Base-by-base conservation (phyloP, 2,888 invertebrate genomes). In the Orthosia incerta region DNA sequence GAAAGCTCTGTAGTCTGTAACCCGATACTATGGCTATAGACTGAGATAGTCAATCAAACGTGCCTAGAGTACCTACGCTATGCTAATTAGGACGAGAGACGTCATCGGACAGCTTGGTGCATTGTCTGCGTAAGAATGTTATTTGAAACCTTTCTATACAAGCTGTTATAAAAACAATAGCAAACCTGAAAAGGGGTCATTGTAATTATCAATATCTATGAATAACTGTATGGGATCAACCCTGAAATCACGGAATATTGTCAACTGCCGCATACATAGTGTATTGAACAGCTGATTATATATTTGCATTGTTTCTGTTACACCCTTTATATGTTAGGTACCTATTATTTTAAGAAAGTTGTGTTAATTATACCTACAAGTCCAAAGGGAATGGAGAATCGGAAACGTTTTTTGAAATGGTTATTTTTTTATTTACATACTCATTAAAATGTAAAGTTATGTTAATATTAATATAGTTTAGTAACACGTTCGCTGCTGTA, bases 1-100 rank as follows among this genome's bases (percentile, higher is more conserved):
- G 71, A 71, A 39, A 59, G 62, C 76, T 62, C 65, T 31, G 56
- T 57, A 53, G 57, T 69, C 63, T 45, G 66, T 63, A 59, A 60
- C 51, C 65, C 46, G 18, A 66, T 39, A 59, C 65, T 55, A 12
- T 13, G 18, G 26, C 18, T 16, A 64, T 31, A 53, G 56, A 4
- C 62, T 71, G 55, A 12, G 26, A 50, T 46, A 66, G 55, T 59
- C 59, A 71, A 82, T 76, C 71, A 79, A 76, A 81, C 82, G 77
- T 76, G 71, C 39, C 53, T 67, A 12, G 71, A 63, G 51, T 81
- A 66, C 9, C 39, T 1, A 39, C 59, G 50, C n/a, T 50, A 67
- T 57, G 64, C 56, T 66, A 66, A 67, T 79, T 66, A 66, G 50
- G 5, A 46, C 62, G 4, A n/a, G 12, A 70, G 70, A 76, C 50